Evolutionary conservation across 2,113 vertebrate species (phyloP).

Genomic region (Dolichotis patagonum): DNA sequence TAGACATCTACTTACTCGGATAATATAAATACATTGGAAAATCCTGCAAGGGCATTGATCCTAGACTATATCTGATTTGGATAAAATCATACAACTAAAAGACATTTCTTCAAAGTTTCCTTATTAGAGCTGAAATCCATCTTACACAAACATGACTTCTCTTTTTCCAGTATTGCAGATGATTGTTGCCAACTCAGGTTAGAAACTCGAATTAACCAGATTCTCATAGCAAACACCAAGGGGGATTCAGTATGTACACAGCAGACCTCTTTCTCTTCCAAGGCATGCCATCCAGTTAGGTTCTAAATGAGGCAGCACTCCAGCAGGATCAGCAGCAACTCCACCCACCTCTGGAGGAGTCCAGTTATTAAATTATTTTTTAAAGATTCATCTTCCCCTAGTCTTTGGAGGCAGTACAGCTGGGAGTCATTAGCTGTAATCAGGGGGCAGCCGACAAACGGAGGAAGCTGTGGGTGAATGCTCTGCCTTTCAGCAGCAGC

Average conservation of each 20-base stretch:
- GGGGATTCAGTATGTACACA: background rate
- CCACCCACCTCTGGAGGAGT: conserved; percentile 74
- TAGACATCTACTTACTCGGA: background rate
- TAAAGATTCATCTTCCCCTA: conserved; percentile 74
- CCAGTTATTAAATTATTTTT: conserved; percentile 83
- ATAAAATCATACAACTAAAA: background rate
- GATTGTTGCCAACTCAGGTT: background rate
- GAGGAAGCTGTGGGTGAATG: conserved; percentile 79
- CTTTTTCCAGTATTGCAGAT: background rate
- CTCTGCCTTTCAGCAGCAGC: conserved; percentile 77
- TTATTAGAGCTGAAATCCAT: background rate
- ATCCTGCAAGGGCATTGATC: background rate
- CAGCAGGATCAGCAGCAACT: conserved; percentile 62
- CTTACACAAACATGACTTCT: background rate
- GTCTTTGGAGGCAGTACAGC: conserved; percentile 81
- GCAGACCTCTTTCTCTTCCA: background rate
- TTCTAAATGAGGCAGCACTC: conserved; percentile 57
- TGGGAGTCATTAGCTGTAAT: conserved; percentile 83
- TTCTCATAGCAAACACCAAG: background rate
- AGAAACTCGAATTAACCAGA: background rate
- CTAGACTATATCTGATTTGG: background rate
- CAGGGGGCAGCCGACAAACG: conserved; percentile 80
- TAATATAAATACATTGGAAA: background rate
- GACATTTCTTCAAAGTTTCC: background rate
- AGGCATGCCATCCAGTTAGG: conserved; percentile 10